Evolutionary conservation across 2,113 vertebrate genomes (phyloP), one percentile per base, ranked within the genome.

Genomic region (Coregonus clupeaformis): DNA sequence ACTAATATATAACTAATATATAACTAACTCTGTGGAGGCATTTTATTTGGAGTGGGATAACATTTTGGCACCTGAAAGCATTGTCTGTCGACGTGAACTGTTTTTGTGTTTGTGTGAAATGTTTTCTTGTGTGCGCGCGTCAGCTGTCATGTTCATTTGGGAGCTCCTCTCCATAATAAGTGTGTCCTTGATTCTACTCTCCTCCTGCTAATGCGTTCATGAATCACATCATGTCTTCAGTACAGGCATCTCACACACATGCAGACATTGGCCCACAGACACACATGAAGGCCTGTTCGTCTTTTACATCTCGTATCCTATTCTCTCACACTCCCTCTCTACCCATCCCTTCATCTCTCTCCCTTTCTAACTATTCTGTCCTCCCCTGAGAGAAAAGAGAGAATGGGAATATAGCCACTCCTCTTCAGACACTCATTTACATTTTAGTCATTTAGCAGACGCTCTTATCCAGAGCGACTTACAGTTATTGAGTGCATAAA

Each of bases 101-200:
- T 68, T 32, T 68, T 32, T 68, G 67, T 45, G 32, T 49, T 18
- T 13, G 68, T 69, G 68, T 0, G 9, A 20, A 7, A n/a, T 69
- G 68, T 47, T 18, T 69, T 6, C 22, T 36, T 24, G 66, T n/a
- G 66, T 22, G 70, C 42, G 22, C 4, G 73, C 59, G 49, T 68
- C 72, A 55, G 63, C 74, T 78, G 80, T 81, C 84, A 84, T 86
- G 82, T 79, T 84, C 76, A 89, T 71, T 32, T 69, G 59, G 24
- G 36, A 83, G 66, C 79, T 67, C 81, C 64, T 69, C 74, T 90
- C 87, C 87, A 88, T 91, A 84, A 84, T 88, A 89, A 87, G 79
- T 85, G 65, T 0, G 84, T 52, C 89, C 88, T 91, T 92, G 85
- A 89, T 88, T 85, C 71, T n/a, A 49, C 52, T 36, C 81, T 85